phyloP scores from a whole-genome alignment of 2,888 invertebrate genomes.

The Platypus cylindrus region DNA sequence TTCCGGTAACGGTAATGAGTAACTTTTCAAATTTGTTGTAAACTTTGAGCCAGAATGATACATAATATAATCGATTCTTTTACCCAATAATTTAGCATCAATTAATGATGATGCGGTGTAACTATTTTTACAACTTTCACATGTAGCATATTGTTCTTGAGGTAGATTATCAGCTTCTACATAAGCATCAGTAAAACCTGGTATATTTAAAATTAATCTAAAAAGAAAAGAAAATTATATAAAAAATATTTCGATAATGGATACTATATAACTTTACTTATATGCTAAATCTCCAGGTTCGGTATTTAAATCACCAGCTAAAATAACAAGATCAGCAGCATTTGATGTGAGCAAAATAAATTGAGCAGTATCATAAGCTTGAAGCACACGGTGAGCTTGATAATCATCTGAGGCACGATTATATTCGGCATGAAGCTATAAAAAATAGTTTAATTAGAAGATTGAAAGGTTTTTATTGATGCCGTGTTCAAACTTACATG shows the following conservation, averaged over 20 bases:
- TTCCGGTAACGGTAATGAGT: slow-evolving; percentile 57
- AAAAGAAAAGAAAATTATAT: slow-evolving; percentile 5
- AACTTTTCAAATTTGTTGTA: slow-evolving; percentile 39
- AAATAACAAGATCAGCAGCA: slow-evolving; percentile 66
- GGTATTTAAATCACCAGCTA: slow-evolving; percentile 91
- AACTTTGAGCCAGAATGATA: slow-evolving; percentile 38
- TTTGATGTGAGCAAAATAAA: slow-evolving; percentile 76
- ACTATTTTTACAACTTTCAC: slow-evolving; percentile 67
- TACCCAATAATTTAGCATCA: slow-evolving; percentile 52
- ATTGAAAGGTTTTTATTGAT: neutral
- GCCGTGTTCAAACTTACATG: slow-evolving; percentile 81
- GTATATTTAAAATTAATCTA: slow-evolving; percentile 44
- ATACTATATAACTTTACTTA: slow-evolving; percentile 31
- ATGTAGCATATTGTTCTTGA: slow-evolving; percentile 49
- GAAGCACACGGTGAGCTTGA: slow-evolving; percentile 78
- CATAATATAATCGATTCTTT: slow-evolving; percentile 87
- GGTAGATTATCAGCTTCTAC: slow-evolving; percentile 24
- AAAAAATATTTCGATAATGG: neutral
- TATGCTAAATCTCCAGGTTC: slow-evolving; percentile 76
- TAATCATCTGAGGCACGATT: slow-evolving; percentile 73
- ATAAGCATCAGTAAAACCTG: slow-evolving; percentile 42
- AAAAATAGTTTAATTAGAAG: slow-evolving; percentile 12
- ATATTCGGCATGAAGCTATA: slow-evolving; percentile 89
- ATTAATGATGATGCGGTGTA: slow-evolving; percentile 51
- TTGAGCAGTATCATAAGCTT: slow-evolving; percentile 90